phyloP scores from a whole-genome alignment of 2,113 vertebrate genomes.

The Butorides virescens region DNA sequence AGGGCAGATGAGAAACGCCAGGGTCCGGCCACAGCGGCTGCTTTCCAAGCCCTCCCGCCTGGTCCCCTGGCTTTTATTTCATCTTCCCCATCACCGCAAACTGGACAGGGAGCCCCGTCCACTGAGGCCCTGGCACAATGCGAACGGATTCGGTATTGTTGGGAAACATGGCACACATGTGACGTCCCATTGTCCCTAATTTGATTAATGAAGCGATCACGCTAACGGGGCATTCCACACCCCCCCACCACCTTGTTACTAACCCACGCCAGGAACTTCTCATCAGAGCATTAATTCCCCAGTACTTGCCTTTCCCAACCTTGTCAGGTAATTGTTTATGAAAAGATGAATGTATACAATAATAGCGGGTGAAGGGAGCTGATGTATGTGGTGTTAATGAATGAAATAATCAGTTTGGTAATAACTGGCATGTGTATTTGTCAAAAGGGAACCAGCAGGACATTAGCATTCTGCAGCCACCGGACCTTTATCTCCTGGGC shows the following conservation, averaged over 20 bases:
- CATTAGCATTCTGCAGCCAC: conserved; percentile 73
- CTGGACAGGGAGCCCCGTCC: not conserved
- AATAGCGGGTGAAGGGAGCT: conserved; percentile 60
- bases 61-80: not conserved
- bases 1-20: not conserved
- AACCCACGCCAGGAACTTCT: conserved; percentile 42
- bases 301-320: conserved; percentile 30
- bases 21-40: rapidly evolving
- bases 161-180: not conserved
- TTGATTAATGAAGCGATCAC: conserved; percentile 72
- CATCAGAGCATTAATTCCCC: conserved; percentile 52
- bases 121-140: not conserved
- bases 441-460: conserved; percentile 52
- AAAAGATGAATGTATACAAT: conserved; percentile 75
- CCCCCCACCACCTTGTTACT: conserved; percentile 12
- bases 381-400: conserved; percentile 79
- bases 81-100: not conserved
- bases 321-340: conserved; percentile 77
- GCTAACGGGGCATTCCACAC: not conserved
- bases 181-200: conserved; percentile 43
- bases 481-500: conserved; percentile 64
- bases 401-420: conserved; percentile 76
- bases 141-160: not conserved
- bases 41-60: not conserved
- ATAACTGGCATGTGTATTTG: conserved; percentile 70